Percentiles rank a stretch among this genome's conserved stretches.
Evolutionary conservation across 2,888 invertebrate species (phyloP).

Genomic region (Zaprionus lineosus): DNA sequence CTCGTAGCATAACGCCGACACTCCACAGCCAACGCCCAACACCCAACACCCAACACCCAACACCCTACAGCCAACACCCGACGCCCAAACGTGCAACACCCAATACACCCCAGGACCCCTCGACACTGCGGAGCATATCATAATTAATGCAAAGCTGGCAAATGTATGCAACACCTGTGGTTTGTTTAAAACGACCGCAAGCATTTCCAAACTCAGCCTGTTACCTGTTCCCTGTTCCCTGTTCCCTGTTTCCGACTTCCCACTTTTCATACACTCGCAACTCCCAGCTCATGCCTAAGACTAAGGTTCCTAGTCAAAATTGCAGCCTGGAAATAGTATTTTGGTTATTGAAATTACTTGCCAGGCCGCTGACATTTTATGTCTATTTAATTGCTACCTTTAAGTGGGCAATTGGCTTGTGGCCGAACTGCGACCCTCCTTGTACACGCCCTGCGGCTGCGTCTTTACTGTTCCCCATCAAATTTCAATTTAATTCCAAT

Average conservation of each 20-base stretch:
- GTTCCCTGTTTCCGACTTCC: conserved; percentile 1
- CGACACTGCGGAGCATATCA: conserved; percentile 69
- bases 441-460: conserved; percentile 17
- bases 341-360: conserved; percentile 62
- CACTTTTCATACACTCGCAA: neutral
- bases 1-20: conserved; percentile 19
- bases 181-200: conserved; percentile 82
- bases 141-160: conserved; percentile 83
- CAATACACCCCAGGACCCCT: neutral
- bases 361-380: conserved; percentile 71
- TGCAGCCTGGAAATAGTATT: conserved; percentile 13
- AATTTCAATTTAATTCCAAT: conserved; percentile 69
- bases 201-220: conserved; percentile 43
- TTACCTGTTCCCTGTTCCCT: conserved; percentile 2
- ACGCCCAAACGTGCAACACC: no score
- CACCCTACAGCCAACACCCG: neutral
- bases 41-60: neutral
- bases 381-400: conserved; percentile 67
- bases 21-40: neutral
- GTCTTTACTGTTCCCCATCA: conserved; percentile 33
- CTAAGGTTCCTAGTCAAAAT: conserved; percentile 5
- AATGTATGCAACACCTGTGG: conserved; percentile 83
- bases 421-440: neutral
- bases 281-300: neutral
- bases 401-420: conserved; percentile 32